Percentiles rank a stretch among this genome's conserved stretches.
Evolutionary conservation across 2,113 vertebrate species (phyloP).

Genomic region (Nesogale talazaci): DNA sequence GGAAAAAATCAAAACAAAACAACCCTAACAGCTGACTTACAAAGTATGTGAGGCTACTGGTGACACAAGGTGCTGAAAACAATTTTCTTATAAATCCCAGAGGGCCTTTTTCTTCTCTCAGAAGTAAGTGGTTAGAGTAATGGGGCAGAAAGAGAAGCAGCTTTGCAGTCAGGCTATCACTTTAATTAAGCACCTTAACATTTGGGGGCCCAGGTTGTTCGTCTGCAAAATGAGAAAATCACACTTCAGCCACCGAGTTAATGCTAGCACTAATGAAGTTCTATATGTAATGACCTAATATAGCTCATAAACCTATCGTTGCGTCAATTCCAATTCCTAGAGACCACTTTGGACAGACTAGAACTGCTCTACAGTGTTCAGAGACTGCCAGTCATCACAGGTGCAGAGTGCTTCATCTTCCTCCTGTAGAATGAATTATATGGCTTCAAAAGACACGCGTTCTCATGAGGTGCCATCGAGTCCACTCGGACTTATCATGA

Average conservation of each 20-base stretch:
- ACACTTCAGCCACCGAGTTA: background rate
- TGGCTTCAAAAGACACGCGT: too few relatives aligned
- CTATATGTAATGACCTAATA: fast-evolving
- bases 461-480: too few relatives aligned
- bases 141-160: background rate
- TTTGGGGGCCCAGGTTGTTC: conserved; percentile 4
- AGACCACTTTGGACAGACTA: background rate
- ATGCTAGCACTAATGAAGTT: background rate
- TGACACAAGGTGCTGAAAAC: background rate
- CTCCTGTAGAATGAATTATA: too few relatives aligned
- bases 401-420: too few relatives aligned
- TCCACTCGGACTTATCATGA: too few relatives aligned
- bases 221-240: background rate
- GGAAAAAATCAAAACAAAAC: conserved; percentile 11
- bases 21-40: background rate
- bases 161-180: background rate
- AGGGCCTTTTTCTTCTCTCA: background rate
- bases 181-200: background rate
- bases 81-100: conserved; percentile 17
- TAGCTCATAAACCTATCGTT: too few relatives aligned
- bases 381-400: too few relatives aligned
- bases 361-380: too few relatives aligned
- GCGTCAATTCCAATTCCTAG: too few relatives aligned
- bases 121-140: background rate
- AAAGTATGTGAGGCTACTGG: background rate